Conservation (phyloP, 1,140 invertebrate genomes). For the Globodera ellingtonae region DNA sequence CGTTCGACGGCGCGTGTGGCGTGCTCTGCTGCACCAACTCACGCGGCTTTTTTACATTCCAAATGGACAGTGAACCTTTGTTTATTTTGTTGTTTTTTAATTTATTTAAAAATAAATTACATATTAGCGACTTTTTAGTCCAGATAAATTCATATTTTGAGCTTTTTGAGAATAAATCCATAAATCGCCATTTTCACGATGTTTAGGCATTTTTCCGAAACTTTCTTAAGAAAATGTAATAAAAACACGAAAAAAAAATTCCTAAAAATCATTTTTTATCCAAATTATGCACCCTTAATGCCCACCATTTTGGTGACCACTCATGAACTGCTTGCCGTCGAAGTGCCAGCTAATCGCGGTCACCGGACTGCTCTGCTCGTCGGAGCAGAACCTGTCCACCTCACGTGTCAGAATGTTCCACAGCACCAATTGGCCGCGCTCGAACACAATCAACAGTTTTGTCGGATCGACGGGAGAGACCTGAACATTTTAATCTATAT, state of each 20-base stretch:
- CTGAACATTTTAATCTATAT: slow-evolving; percentile 54
- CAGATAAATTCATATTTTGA: too few relatives aligned
- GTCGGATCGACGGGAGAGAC: slow-evolving; percentile 68
- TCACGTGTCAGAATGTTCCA: slow-evolving; percentile 86
- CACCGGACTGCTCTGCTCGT: slow-evolving; percentile 68
- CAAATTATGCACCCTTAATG: not conserved
- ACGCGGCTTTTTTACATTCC: slow-evolving; percentile 57
- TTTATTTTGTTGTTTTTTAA: too few relatives aligned
- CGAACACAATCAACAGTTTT: slow-evolving; percentile 88
- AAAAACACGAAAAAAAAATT: too few relatives aligned
- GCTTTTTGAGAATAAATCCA: too few relatives aligned
- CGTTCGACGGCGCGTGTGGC: slow-evolving; percentile 51
- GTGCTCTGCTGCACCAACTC: slow-evolving; percentile 51
- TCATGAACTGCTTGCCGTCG: slow-evolving; percentile 97
- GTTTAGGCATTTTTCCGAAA: not conserved
- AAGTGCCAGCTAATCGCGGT: slow-evolving; percentile 88
- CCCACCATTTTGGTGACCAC: slow-evolving; percentile 85
- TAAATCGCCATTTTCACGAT: not conserved
- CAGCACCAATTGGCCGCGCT: slow-evolving; percentile 86
- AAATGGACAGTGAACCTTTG: slow-evolving; percentile 43
- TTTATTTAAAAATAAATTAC: too few relatives aligned
- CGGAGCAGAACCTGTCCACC: slow-evolving; percentile 72
- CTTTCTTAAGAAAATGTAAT: not conserved
- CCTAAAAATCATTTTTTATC: too few relatives aligned
- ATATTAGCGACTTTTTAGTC: not conserved